Percentiles rank a stretch among this genome's conserved stretches.
Conservation (phyloP, 1,140 invertebrate genomes). For the Drosophila obscura region DNA sequence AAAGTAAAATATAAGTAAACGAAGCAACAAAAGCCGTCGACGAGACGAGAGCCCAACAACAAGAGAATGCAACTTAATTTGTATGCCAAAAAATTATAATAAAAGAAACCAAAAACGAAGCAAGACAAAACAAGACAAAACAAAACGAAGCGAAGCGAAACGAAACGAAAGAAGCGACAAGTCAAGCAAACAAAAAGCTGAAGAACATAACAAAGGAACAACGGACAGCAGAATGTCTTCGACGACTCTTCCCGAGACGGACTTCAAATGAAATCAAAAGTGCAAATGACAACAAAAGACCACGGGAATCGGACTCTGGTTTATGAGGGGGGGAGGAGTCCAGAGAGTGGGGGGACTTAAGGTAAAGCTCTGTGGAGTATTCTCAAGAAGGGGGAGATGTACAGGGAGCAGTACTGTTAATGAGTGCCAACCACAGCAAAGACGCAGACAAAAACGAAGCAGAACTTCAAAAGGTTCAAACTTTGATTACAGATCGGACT, state of each 20-base stretch:
- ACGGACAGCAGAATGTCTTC: conserved; percentile 56
- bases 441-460: conserved; percentile 16
- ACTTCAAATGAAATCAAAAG: conserved; percentile 81
- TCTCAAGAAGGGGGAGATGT: not conserved
- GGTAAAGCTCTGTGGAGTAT: conserved; percentile 2
- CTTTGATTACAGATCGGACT: conserved; percentile 16
- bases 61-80: conserved; percentile 70
- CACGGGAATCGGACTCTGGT: conserved; percentile 43
- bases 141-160: conserved; percentile 36
- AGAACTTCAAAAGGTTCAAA: conserved; percentile 9
- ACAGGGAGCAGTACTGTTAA: conserved; percentile 17
- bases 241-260: conserved; percentile 25
- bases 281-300: conserved; percentile 79
- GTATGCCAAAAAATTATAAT: conserved; percentile 60
- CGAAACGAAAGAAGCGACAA: conserved; percentile 50
- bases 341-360: conserved; percentile 7
- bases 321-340: conserved; percentile 5
- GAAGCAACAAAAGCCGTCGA: conserved; percentile 17
- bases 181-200: conserved; percentile 67
- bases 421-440: conserved; percentile 12
- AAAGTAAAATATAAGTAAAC: conserved; percentile 17
- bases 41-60: not conserved
- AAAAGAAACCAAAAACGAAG: conserved; percentile 32
- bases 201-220: conserved; percentile 56
- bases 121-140: conserved; percentile 9